Percentiles rank a stretch among this genome's conserved stretches.
Evolutionary conservation across 2,797 vertebrate genomes (phyloP).

Genomic region (Karalla daura): DNA sequence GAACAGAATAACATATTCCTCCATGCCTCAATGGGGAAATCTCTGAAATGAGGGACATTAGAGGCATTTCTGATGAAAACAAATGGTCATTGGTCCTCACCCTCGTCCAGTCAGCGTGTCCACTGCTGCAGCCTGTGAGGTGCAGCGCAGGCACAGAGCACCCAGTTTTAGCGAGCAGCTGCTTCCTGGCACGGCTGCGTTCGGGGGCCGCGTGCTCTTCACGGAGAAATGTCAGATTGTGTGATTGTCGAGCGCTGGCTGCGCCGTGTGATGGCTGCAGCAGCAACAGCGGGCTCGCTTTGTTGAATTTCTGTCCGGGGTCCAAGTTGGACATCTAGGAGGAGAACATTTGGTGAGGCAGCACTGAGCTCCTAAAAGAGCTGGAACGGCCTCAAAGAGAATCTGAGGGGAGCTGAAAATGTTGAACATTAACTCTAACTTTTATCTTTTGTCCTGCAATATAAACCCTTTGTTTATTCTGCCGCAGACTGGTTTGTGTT

Average conservation of each 20-base stretch:
- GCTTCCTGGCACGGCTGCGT: neutral
- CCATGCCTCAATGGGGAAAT: too few species aligned
- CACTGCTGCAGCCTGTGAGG: neutral
- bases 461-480: neutral
- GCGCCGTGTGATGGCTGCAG: neutral
- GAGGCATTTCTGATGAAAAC: too few species aligned
- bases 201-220: neutral
- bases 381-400: slow-evolving; percentile 5
- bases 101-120: too few species aligned
- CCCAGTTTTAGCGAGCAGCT: neutral
- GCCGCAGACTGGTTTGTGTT: neutral
- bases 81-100: too few species aligned
- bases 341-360: slow-evolving; percentile 30
- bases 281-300: neutral
- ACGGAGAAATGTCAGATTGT: slow-evolving; percentile 6
- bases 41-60: too few species aligned
- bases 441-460: neutral
- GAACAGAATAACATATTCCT: too few species aligned
- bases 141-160: neutral
- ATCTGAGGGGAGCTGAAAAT: slow-evolving; percentile 8
- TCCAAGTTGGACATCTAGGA: slow-evolving; percentile 20
- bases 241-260: neutral
- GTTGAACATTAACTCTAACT: neutral
- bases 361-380: neutral
- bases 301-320: neutral